Base-by-base conservation (phyloP, 1,140 invertebrate species). In the Dendroctonus valens region DNA sequence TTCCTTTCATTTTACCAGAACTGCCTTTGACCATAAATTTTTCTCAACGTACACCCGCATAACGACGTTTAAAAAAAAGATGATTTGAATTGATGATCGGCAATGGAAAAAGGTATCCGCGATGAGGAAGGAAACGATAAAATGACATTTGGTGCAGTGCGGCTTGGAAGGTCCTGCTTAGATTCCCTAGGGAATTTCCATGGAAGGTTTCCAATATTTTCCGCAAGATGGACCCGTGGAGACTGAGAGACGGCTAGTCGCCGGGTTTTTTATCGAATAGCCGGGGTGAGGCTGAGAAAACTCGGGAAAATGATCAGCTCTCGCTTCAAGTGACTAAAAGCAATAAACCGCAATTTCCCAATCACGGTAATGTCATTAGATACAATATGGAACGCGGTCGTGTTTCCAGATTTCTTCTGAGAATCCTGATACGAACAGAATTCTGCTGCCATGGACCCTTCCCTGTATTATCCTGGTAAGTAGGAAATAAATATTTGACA, bases 281-380 rank as follows among this genome's bases (percentile, higher is more conserved):
- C 59, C 59, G 59, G 58, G 59, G 59, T 62, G 59, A 62, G 59
- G 59, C 59, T 62, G 50, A 3, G 59, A 58, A 62, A 52, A 62
- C 53, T 62, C 49, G 49, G 7, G n/a, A 60, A 62, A 62, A 62
- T 62, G 59, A 41, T 62, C n/a, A 52, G 41, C 8, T 51, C 39
- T 11, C 11, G 42, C 15, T 41, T n/a, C 5, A 60, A 49, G 58
- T 60, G 44, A 50, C 46, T 46, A 15, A 60, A 62, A 62, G 46
- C 26, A 52, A 38, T 50, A 40, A 15, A 7, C 14, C 9, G 8
- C 7, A 40, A 12, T 37, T 51, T 52, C 7, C n/a, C 26, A 4
- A 52, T 39, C 12, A 40, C 50, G 59, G 39, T 65, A 48, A 65
- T 65, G 62, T 55, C 37, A 65, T 52, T 55, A 53, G 26, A 11